phyloP scores from a whole-genome alignment of 2,797 vertebrate species.

The Cryptoprocta ferox region DNA sequence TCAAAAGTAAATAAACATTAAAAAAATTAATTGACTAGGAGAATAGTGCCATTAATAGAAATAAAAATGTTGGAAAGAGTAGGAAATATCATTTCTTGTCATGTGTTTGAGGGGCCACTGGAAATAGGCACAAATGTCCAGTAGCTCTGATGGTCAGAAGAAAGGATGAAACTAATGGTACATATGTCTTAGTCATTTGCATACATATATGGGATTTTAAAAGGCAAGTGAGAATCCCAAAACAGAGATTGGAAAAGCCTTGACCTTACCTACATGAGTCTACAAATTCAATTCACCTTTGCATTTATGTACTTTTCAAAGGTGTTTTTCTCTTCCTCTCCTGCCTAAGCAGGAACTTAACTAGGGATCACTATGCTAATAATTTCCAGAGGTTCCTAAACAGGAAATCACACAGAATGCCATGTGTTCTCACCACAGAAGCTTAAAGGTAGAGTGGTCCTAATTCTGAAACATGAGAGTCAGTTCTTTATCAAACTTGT shows the following conservation, averaged over 20 bases:
- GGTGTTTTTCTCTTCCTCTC: not conserved
- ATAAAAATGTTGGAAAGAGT: not conserved
- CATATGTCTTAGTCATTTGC: not conserved
- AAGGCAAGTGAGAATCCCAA: not conserved
- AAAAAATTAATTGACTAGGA: not conserved
- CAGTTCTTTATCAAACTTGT: not conserved
- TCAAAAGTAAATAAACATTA: no score
- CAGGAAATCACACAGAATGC: not conserved
- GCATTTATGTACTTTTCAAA: not conserved
- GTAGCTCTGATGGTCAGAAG: not conserved
- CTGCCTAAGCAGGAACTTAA: not conserved
- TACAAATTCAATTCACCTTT: not conserved
- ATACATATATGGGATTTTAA: not conserved
- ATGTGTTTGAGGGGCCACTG: not conserved
- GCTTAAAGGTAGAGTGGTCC: not conserved
- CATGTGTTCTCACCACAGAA: not conserved
- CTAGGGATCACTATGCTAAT: not conserved
- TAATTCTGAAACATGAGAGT: not conserved
- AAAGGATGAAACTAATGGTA: not conserved
- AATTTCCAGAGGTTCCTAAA: not conserved
- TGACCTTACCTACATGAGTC: not conserved
- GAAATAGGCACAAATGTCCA: not conserved
- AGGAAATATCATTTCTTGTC: not conserved
- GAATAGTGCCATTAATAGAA: not conserved
- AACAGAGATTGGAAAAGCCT: not conserved